Conservation (phyloP, 2,113 vertebrate genomes). For the Natator depressus region DNA sequence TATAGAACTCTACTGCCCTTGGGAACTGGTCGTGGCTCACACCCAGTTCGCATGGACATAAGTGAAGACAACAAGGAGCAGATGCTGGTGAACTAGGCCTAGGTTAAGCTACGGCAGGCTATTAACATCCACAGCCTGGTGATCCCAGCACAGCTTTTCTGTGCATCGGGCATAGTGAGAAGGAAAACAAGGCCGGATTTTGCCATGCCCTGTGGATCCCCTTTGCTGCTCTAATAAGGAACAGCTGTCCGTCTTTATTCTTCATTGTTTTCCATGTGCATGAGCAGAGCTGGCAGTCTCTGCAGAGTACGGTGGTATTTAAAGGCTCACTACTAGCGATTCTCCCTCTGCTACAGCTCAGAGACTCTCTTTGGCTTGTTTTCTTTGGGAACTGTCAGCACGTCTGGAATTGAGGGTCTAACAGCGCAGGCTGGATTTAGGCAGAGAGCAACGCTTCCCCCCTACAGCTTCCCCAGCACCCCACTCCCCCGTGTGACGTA, state of each 20-base stretch:
- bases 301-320: not conserved
- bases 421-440: not conserved
- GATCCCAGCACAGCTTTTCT: not conserved
- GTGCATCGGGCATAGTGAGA: not conserved
- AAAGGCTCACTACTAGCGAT: not conserved
- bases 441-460: not conserved
- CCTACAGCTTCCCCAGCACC: not conserved
- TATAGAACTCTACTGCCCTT: not conserved
- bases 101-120: not conserved
- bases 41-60: not conserved
- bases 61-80: not conserved
- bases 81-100: not conserved
- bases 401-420: not conserved
- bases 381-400: not conserved
- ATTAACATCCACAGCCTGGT: not conserved
- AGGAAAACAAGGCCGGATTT: not conserved
- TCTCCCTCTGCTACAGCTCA: fast-evolving
- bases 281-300: not conserved
- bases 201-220: not conserved
- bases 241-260: not conserved
- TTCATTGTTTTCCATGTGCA: not conserved
- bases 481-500: not conserved
- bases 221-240: not conserved
- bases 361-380: fast-evolving
- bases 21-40: not conserved